These are phyloP conservation scores for Myripristis jacobus DNA, from an alignment of 2,797 vertebrate species.

Conservation along the genomic window DNA sequence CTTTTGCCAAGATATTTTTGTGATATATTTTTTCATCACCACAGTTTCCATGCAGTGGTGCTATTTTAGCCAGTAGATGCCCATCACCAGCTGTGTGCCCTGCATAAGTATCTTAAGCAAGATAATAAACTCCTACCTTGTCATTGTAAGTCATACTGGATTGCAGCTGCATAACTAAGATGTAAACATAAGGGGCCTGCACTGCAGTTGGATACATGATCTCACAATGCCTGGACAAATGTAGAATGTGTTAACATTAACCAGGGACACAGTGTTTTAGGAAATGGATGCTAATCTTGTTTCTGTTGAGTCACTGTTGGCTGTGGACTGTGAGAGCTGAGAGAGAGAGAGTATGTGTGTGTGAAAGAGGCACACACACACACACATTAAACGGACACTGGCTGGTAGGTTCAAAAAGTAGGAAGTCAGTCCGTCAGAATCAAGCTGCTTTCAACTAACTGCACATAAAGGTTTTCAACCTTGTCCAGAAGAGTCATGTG, in stretches of 20 bases:
- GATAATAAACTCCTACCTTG: background rate
- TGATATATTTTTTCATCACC: too few species aligned
- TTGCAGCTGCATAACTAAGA: background rate
- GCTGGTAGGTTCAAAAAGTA: background rate
- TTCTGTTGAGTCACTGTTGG: conserved; percentile 19
- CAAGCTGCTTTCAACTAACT: background rate
- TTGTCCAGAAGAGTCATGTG: background rate
- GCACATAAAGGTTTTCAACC: background rate
- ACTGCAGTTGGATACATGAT: background rate
- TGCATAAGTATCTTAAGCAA: background rate
- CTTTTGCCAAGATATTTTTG: too few species aligned
- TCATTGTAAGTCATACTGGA: background rate
- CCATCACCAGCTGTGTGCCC: background rate
- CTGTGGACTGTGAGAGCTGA: background rate
- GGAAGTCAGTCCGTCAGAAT: background rate
- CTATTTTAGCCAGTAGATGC: too few species aligned
- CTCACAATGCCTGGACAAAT: too few species aligned
- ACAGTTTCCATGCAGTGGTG: too few species aligned
- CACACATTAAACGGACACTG: background rate
- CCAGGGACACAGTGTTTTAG: conserved; percentile 9
- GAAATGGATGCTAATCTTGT: background rate
- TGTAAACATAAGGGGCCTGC: background rate
- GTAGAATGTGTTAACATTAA: background rate
- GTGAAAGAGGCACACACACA: background rate
- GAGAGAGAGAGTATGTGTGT: too few species aligned